A percentile compares a stretch with the other conserved stretches of the same genome.
phyloP scores from a whole-genome alignment of 2,888 invertebrate species.

The Orchesellides sinensis region DNA sequence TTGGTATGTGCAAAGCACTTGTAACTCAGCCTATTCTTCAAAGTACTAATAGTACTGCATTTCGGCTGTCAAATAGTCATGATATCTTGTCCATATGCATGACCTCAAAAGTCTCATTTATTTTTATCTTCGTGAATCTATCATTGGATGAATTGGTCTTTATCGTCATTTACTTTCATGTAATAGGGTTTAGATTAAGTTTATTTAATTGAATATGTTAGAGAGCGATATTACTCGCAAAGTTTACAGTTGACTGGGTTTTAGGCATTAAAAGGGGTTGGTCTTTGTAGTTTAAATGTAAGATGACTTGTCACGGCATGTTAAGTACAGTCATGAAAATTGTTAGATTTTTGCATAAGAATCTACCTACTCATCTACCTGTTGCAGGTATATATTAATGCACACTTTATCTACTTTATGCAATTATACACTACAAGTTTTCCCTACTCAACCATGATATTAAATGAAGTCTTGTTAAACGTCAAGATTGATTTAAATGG shows the following conservation, averaged over 20 bases:
- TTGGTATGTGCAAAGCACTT: background rate
- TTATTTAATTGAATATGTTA: background rate
- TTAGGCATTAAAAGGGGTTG: conserved; percentile 8
- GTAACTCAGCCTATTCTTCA: background rate
- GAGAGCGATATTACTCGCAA: conserved; percentile 17
- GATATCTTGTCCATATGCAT: conserved; percentile 40
- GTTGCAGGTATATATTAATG: no score
- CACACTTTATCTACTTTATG: no score
- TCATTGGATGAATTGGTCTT: background rate
- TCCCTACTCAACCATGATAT: no score
- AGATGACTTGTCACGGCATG: no score
- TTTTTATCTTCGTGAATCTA: background rate
- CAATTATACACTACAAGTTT: no score
- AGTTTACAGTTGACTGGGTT: conserved; percentile 44
- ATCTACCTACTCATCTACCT: no score
- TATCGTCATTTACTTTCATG: conserved; percentile 10
- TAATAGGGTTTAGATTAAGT: background rate
- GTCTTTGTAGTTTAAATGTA: background rate
- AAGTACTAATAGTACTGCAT: background rate
- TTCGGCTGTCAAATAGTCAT: conserved; percentile 1
- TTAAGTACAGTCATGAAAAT: no score
- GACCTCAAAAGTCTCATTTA: conserved; percentile 45
- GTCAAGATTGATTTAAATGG: no score
- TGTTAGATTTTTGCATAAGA: no score
- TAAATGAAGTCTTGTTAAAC: no score